phyloP scores from a whole-genome alignment of 2,113 vertebrate genomes.

The Poeciliopsis occidentalis region DNA sequence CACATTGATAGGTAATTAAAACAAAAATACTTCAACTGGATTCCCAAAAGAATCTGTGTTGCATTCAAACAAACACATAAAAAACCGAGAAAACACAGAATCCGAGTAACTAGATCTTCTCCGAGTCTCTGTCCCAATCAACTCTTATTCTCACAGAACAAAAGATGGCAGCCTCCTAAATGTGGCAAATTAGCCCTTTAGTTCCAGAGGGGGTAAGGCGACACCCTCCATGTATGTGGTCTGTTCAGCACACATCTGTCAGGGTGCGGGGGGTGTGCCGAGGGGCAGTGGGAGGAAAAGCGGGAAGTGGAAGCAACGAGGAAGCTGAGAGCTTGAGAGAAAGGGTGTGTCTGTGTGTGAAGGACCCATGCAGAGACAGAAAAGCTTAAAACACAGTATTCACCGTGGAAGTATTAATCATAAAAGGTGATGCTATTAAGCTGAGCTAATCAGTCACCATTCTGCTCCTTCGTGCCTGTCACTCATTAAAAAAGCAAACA shows the following conservation, averaged over 20 bases:
- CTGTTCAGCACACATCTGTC: conserved; percentile 80
- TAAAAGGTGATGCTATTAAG: conserved; percentile 48
- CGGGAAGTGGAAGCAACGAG: conserved; percentile 43
- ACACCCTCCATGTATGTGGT: conserved; percentile 81
- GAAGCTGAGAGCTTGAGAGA: conserved; percentile 30
- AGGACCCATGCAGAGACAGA: conserved; percentile 55
- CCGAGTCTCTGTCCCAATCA: conserved; percentile 51
- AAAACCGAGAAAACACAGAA: conserved; percentile 15
- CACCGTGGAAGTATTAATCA: conserved; percentile 67
- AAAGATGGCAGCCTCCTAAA: conserved; percentile 77
- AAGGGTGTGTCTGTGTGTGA: conserved; percentile 25
- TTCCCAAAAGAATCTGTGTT: conserved; percentile 5
- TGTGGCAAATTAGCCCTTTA: conserved; percentile 76
- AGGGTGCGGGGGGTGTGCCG: conserved; percentile 49
- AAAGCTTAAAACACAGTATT: conserved; percentile 64
- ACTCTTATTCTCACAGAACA: conserved; percentile 66
- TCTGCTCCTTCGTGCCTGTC: conserved; percentile 30
- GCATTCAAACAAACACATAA: conserved; percentile 9
- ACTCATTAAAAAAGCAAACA: conserved; percentile 34
- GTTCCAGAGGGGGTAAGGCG: conserved; percentile 77
- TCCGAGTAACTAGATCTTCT: conserved; percentile 27
- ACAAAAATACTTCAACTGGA: conserved; percentile 20
- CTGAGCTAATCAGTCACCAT: conserved; percentile 5
- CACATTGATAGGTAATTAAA: conserved; percentile 26
- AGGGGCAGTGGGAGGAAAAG: conserved; percentile 38